These are phyloP conservation scores for Sicus ferrugineus DNA, from an alignment of 2,888 invertebrate genomes.

Conservation along the genomic window DNA sequence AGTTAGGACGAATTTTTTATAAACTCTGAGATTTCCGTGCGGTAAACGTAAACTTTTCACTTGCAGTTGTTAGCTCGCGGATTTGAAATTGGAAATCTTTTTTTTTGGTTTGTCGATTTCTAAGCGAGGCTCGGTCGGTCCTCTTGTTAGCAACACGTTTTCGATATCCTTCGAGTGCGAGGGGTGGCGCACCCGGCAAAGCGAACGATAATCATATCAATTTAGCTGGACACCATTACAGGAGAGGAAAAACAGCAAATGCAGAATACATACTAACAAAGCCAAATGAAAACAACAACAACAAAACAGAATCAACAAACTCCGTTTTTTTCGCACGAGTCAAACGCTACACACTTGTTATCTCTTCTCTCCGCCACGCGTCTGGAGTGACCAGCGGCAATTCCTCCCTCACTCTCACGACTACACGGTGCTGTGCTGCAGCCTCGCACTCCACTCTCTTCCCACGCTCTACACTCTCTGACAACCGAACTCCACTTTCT, in stretches of 20 bases:
- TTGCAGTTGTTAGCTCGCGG: too few relatives aligned
- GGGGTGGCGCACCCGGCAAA: background rate
- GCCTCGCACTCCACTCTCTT: background rate
- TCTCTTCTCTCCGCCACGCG: background rate
- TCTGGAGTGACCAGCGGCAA: background rate
- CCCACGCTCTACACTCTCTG: background rate
- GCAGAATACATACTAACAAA: conserved; percentile 22
- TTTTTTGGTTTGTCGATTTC: too few relatives aligned
- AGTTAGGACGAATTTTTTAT: too few relatives aligned
- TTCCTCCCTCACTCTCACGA: background rate
- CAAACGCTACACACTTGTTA: conserved; percentile 27
- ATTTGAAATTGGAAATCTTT: too few relatives aligned
- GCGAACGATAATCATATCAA: conserved; percentile 45
- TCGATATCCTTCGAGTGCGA: too few relatives aligned
- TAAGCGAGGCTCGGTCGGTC: background rate
- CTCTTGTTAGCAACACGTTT: conserved; percentile 10
- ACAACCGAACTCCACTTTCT: background rate
- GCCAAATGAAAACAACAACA: conserved; percentile 16
- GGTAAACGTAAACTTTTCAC: too few relatives aligned
- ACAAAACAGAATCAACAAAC: conserved; percentile 31
- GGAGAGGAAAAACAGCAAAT: conserved; percentile 10
- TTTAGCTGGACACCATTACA: conserved; percentile 41
- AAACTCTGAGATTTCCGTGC: too few relatives aligned
- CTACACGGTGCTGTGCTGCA: background rate
- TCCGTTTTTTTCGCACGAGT: conserved; percentile 9